Percentiles rank a stretch among this genome's conserved stretches.
phyloP scores from a whole-genome alignment of 2,888 invertebrate genomes.

The Melieria omissa region DNA sequence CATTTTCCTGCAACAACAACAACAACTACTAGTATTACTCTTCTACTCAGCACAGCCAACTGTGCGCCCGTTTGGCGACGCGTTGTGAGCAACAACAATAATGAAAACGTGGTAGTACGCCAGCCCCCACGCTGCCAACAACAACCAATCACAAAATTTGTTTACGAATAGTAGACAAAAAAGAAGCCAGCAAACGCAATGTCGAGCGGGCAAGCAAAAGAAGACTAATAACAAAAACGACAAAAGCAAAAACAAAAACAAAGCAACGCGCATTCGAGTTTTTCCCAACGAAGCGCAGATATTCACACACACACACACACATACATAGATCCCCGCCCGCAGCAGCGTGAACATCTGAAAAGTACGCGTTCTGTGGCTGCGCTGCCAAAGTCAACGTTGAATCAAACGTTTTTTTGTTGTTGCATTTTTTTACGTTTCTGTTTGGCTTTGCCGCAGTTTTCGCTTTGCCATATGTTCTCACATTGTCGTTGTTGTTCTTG shows the following conservation, averaged over 20 bases:
- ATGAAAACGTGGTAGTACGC: constrained; percentile 26
- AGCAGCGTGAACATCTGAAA: constrained; percentile 32
- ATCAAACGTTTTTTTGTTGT: constrained; percentile 16
- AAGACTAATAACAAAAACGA: not conserved
- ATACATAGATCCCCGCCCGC: not conserved
- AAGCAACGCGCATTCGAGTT: not conserved
- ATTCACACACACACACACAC: not conserved
- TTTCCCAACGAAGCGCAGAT: no score
- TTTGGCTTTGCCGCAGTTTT: constrained; percentile 20
- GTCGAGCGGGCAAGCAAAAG: not conserved
- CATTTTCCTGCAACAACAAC: constrained; percentile 27
- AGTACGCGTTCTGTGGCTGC: constrained; percentile 46
- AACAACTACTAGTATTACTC: not conserved
- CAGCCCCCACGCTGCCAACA: constrained; percentile 36
- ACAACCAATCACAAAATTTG: constrained; percentile 64
- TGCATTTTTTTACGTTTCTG: constrained; percentile 15
- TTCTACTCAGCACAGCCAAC: constrained; percentile 13
- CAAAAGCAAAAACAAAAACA: constrained; percentile 22
- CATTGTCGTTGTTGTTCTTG: constrained; percentile 48
- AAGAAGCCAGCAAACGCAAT: constrained; percentile 52
- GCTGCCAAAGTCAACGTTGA: constrained; percentile 15
- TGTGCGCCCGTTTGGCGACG: no score
- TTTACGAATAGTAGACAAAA: constrained; percentile 60
- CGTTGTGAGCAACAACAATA: constrained; percentile 7
- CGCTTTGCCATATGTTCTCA: constrained; percentile 42